Percentiles rank a stretch among this genome's conserved stretches.
phyloP scores from a whole-genome alignment of 1,140 invertebrate genomes.

The Papilio dardanus region DNA sequence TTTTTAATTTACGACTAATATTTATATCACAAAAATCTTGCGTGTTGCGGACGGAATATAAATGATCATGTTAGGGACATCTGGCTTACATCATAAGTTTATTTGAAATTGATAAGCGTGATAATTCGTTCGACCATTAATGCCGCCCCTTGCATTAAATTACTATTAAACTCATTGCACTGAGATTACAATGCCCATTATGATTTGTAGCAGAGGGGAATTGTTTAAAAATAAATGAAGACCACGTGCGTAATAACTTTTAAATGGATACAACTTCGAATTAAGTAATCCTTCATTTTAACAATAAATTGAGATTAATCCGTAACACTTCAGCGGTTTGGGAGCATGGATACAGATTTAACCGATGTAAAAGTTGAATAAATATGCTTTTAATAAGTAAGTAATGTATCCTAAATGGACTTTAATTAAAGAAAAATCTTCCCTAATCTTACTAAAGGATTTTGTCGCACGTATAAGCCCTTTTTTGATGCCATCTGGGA shows the following conservation, averaged over 20 bases:
- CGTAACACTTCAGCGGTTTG: not conserved
- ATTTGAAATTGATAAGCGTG: constrained; percentile 61
- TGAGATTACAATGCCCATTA: constrained; percentile 55
- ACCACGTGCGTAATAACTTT: constrained; percentile 22
- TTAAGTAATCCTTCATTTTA: constrained; percentile 1
- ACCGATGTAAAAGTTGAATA: not conserved
- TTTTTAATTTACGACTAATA: constrained; percentile 1
- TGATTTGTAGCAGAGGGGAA: constrained; percentile 48
- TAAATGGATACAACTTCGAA: not conserved
- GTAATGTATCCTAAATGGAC: no score
- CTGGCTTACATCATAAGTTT: constrained; percentile 58
- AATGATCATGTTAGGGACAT: constrained; percentile 47
- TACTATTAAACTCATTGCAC: constrained; percentile 58
- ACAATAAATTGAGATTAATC: not conserved
- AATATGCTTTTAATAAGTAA: not conserved
- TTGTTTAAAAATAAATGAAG: constrained; percentile 43
- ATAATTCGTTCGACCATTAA: constrained; percentile 58
- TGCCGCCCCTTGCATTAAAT: constrained; percentile 61
- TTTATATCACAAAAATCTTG: constrained; percentile 2
- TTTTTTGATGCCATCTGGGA: not conserved
- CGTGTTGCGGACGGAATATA: constrained; percentile 26
- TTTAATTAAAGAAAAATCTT: no score
- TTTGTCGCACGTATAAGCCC: not conserved
- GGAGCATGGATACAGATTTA: not conserved
- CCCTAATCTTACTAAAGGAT: not conserved